These are phyloP conservation scores for Tangara arthus DNA, from an alignment of 2,797 vertebrate species.

Conservation along the genomic window DNA sequence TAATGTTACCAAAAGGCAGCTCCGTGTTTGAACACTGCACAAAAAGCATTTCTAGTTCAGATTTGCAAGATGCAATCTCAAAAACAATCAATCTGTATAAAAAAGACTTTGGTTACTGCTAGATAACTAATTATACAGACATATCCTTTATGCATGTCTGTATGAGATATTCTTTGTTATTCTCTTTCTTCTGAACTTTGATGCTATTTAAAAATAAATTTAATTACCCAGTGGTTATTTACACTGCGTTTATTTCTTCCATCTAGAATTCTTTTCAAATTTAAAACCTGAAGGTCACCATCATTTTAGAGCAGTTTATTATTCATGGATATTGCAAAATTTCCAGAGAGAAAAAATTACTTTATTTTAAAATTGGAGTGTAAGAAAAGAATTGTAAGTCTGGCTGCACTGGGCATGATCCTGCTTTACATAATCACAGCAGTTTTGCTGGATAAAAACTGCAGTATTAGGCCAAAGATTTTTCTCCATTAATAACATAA, in stretches of 20 bases:
- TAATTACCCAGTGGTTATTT: constrained; percentile 44
- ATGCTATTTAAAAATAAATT: constrained; percentile 10
- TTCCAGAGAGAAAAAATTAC: constrained; percentile 22
- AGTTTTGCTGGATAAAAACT: background rate
- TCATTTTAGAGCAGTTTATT: constrained; percentile 33
- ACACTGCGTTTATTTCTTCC: constrained; percentile 34
- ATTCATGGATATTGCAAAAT: constrained; percentile 15
- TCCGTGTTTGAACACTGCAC: constrained; percentile 38
- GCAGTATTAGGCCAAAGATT: background rate
- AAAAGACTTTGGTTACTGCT: constrained; percentile 43
- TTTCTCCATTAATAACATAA: background rate
- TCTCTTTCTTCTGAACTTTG: constrained; percentile 36
- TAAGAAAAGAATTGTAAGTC: background rate
- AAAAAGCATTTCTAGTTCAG: constrained; percentile 66
- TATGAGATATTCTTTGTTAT: background rate
- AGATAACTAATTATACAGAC: constrained; percentile 31
- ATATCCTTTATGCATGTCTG: background rate
- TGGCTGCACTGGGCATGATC: background rate
- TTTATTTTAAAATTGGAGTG: constrained; percentile 31
- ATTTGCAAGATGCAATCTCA: constrained; percentile 60
- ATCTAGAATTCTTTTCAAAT: constrained; percentile 42
- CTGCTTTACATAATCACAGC: background rate
- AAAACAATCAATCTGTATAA: constrained; percentile 45
- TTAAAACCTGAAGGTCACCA: constrained; percentile 47
- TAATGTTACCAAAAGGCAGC: constrained; percentile 67